Evolutionary conservation across 2,113 vertebrate species (phyloP), one percentile per base, ranked within the genome.

Genomic region (Tupaia tana): DNA sequence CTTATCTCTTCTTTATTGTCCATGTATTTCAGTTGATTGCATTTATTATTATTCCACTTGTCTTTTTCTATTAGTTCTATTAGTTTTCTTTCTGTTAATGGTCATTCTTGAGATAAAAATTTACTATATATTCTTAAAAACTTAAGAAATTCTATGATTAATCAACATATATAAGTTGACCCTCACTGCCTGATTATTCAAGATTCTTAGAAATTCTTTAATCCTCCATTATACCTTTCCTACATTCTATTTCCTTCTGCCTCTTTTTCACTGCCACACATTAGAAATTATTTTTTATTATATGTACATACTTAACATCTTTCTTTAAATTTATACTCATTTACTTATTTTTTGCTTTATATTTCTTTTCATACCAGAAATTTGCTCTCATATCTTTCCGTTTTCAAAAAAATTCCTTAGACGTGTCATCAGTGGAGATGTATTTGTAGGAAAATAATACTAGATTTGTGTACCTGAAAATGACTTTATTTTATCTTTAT

Each of bases 141-240:
- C 54, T 89, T 91, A 63, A 4, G n/a, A 78, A 70, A 88, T 34
- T 91, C 22, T 89, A 25, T 94, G 43, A 86, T 58, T 56, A 70
- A 63, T 93, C 16, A 81, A 29, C 61, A 77, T 56, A 12, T 82
- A 3, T 58, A 71, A 64, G 69, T 43, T 67, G n/a, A 13, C n/a
- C 25, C 54, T 77, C 3, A 31, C 19, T 63, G 19, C 34, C 54
- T 64, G 73, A 89, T 85, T 79, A 69, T 80, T 56, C 71, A 91
- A 91, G 25, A 20, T 74, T 27, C 20, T 82, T n/a, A 67, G 31
- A 54, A 54, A 43, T 12, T 66, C 31, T 85, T 81, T 91, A 64
- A 88, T 74, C 73, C 52, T 80, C 67, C n/a, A 19, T 71, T 10
- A 59, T 78, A 67, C 70, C 64, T 3, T 88, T 91, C 16, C 14